Conservation (phyloP, 2,888 invertebrate species). For the Heteropelma amictum region DNA sequence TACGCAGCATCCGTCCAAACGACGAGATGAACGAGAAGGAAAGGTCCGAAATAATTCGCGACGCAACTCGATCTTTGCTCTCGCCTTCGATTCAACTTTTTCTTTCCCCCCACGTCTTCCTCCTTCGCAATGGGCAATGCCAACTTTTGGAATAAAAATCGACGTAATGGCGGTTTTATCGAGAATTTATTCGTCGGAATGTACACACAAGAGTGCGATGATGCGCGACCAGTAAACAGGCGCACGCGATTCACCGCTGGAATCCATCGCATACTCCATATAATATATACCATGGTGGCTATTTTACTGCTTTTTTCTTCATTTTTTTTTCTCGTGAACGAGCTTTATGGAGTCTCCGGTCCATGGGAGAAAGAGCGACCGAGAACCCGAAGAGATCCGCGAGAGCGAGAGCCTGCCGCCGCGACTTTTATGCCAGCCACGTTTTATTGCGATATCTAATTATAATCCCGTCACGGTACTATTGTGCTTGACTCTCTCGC, state of each 20-base stretch:
- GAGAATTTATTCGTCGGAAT: conserved; percentile 69
- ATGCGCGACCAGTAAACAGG: conserved; percentile 74
- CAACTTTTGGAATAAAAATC: conserved; percentile 72
- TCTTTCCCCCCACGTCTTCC: conserved; percentile 1
- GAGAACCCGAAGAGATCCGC: conserved; percentile 12
- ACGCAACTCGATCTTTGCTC: background rate
- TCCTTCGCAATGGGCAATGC: background rate
- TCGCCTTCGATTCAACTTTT: background rate
- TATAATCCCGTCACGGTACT: conserved; percentile 58
- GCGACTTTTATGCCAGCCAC: conserved; percentile 59
- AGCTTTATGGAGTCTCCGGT: conserved; percentile 58
- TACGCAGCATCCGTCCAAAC: too few species aligned
- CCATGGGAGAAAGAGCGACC: conserved; percentile 22
- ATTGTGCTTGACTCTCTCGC: conserved; percentile 51
- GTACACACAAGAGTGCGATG: conserved; percentile 66
- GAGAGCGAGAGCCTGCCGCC: too few species aligned
- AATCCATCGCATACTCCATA: conserved; percentile 39
- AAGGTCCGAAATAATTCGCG: conserved; percentile 4
- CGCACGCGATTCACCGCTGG: conserved; percentile 47
- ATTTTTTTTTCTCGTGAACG: conserved; percentile 39
- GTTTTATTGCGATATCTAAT: conserved; percentile 63
- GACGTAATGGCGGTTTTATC: conserved; percentile 73
- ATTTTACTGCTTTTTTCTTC: conserved; percentile 17
- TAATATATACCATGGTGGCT: conserved; percentile 1
- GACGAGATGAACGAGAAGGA: background rate